Percentiles rank a stretch among this genome's conserved stretches.
phyloP scores from a whole-genome alignment of 2,797 vertebrate genomes.

The Enteromius radiatus region DNA sequence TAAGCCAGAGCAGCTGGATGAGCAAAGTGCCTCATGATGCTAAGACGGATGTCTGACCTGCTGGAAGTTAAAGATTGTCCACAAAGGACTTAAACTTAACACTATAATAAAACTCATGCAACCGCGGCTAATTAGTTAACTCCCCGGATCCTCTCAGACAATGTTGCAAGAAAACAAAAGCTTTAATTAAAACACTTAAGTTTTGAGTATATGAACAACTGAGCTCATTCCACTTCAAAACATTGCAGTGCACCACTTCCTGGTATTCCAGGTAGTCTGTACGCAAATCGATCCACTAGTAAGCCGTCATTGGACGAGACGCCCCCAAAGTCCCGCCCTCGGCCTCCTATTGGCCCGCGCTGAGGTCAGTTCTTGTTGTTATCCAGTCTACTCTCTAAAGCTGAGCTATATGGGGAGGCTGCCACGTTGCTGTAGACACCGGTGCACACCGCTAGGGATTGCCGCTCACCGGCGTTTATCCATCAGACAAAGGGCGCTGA shows the following conservation, averaged over 20 bases:
- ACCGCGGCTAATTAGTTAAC: neutral
- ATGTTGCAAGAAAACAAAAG: neutral
- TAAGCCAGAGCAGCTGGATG: constrained; percentile 82
- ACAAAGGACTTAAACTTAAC: neutral
- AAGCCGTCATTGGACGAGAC: constrained; percentile 59
- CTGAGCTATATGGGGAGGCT: no score
- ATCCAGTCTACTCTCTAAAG: constrained; percentile 12
- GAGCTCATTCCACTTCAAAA: neutral
- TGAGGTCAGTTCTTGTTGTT: constrained; percentile 6
- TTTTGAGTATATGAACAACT: neutral
- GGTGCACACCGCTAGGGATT: constrained; percentile 56
- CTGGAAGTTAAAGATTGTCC: neutral
- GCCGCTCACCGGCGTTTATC: constrained; percentile 19
- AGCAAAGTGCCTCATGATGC: constrained; percentile 28
- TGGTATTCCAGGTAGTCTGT: neutral
- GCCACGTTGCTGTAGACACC: constrained; percentile 80
- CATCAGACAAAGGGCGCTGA: constrained; percentile 18
- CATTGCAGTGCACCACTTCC: constrained; percentile 19
- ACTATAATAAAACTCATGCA: neutral
- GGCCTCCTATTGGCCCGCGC: constrained; percentile 61
- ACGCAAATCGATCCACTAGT: constrained; percentile 14
- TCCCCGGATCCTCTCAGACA: no score
- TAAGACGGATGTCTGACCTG: neutral
- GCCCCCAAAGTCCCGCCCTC: neutral
- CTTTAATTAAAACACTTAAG: neutral